Percentiles rank a stretch among this genome's conserved stretches.
phyloP scores from a whole-genome alignment of 2,797 vertebrate genomes.

The Coregonus suidteri region DNA sequence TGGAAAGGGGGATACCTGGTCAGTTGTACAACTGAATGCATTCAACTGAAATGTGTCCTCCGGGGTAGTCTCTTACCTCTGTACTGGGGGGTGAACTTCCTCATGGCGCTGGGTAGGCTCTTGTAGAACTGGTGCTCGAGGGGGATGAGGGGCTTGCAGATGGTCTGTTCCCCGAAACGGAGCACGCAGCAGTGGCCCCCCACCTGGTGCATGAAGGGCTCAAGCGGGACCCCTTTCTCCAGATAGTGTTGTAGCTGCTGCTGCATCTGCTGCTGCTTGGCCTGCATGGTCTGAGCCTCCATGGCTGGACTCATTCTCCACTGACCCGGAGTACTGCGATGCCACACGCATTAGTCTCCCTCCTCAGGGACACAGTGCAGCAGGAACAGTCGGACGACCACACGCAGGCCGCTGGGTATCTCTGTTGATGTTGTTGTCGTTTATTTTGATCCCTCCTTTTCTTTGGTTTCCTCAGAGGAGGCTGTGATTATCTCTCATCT shows the following conservation, averaged over 20 bases:
- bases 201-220: constrained; percentile 94
- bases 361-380: constrained; percentile 7
- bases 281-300: constrained; percentile 85
- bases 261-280: constrained; percentile 70
- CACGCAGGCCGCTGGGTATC: constrained; percentile 9
- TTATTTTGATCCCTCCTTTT: constrained; percentile 9
- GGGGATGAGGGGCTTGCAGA: constrained; percentile 91
- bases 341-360: constrained; percentile 10
- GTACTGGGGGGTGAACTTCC: constrained; percentile 89
- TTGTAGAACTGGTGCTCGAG: constrained; percentile 92
- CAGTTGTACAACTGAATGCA: no score
- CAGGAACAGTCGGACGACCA: not conserved
- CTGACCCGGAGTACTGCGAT: constrained; percentile 48
- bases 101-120: constrained; percentile 87
- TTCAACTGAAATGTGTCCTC: no score
- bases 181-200: constrained; percentile 91
- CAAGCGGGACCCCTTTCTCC: constrained; percentile 89
- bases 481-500: constrained; percentile 18
- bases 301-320: constrained; percentile 98
- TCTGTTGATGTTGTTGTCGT: not conserved
- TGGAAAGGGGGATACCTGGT: constrained; percentile 6
- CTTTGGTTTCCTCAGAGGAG: constrained; percentile 8
- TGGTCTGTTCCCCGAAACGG: constrained; percentile 88
- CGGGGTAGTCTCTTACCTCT: constrained; percentile 78
- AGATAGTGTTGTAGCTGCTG: constrained; percentile 53